A percentile compares a stretch with the other conserved stretches of the same genome.
Evolutionary conservation across 2,888 invertebrate genomes (phyloP).

Genomic region (Volucella zonaria): DNA sequence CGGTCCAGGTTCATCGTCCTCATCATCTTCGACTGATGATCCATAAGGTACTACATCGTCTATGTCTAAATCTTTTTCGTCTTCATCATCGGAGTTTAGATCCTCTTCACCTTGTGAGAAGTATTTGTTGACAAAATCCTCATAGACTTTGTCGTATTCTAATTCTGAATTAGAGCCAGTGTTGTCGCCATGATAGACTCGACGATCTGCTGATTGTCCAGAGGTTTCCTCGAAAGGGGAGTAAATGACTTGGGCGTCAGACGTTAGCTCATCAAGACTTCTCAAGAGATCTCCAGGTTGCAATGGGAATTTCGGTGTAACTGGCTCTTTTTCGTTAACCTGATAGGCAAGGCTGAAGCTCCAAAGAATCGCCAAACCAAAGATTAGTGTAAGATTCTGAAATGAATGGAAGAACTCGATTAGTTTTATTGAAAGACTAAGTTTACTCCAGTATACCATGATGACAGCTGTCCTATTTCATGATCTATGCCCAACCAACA

Average conservation of each 20-base stretch:
- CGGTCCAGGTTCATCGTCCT: constrained; percentile 28
- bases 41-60: constrained; percentile 55
- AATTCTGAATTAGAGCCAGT: constrained; percentile 72
- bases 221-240: constrained; percentile 34
- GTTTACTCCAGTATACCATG: constrained; percentile 33
- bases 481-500: constrained; percentile 20
- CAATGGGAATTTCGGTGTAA: constrained; percentile 34
- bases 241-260: constrained; percentile 50
- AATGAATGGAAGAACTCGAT: neutral
- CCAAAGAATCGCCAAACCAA: constrained; percentile 24
- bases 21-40: constrained; percentile 34
- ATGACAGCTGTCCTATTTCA: constrained; percentile 44
- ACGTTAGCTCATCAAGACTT: constrained; percentile 63
- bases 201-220: constrained; percentile 39
- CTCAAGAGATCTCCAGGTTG: constrained; percentile 70
- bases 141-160: constrained; percentile 80
- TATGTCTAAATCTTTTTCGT: constrained; percentile 56
- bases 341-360: constrained; percentile 44
- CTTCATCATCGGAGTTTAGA: constrained; percentile 43
- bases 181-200: constrained; percentile 61
- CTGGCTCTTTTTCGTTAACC: constrained; percentile 51
- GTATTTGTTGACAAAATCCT: constrained; percentile 79
- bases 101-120: constrained; percentile 84
- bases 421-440: neutral
- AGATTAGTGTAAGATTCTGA: constrained; percentile 26